These are phyloP conservation scores for Lamellibrachia columna DNA, from an alignment of 2,888 invertebrate genomes.

Conservation along the genomic window DNA sequence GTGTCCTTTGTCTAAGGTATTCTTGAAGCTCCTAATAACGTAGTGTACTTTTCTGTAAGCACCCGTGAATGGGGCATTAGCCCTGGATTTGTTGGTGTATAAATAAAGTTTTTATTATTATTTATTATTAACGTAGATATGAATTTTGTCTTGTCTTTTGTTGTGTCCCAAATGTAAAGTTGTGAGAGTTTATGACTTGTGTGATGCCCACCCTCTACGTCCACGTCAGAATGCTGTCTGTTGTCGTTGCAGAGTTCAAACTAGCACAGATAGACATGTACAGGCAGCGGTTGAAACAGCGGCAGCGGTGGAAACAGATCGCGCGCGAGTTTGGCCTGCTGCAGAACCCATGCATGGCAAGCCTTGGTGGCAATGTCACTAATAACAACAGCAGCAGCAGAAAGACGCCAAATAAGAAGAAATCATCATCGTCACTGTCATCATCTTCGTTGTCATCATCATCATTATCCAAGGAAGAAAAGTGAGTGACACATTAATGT, in stretches of 20 bases:
- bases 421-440: background rate
- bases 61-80: too few relatives aligned
- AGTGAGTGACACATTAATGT: slow-evolving; percentile 68
- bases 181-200: too few relatives aligned
- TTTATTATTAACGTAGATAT: too few relatives aligned
- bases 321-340: slow-evolving; percentile 91
- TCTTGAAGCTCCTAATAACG: too few relatives aligned
- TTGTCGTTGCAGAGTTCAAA: slow-evolving; percentile 75
- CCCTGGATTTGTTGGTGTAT: too few relatives aligned
- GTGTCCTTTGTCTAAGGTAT: too few relatives aligned
- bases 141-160: too few relatives aligned
- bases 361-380: slow-evolving; percentile 54
- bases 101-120: too few relatives aligned
- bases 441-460: background rate
- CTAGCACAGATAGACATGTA: slow-evolving; percentile 93
- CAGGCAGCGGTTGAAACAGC: slow-evolving; percentile 70
- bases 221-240: background rate
- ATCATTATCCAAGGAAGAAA: slow-evolving; percentile 79
- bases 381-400: slow-evolving; percentile 70
- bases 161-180: too few relatives aligned
- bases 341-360: slow-evolving; percentile 80
- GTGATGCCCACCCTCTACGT: too few relatives aligned
- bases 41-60: too few relatives aligned
- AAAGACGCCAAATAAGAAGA: slow-evolving; percentile 69
- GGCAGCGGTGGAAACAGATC: slow-evolving; percentile 87